Base-by-base conservation (phyloP, 2,888 invertebrate genomes). In the Netelia fuscicornis region DNA sequence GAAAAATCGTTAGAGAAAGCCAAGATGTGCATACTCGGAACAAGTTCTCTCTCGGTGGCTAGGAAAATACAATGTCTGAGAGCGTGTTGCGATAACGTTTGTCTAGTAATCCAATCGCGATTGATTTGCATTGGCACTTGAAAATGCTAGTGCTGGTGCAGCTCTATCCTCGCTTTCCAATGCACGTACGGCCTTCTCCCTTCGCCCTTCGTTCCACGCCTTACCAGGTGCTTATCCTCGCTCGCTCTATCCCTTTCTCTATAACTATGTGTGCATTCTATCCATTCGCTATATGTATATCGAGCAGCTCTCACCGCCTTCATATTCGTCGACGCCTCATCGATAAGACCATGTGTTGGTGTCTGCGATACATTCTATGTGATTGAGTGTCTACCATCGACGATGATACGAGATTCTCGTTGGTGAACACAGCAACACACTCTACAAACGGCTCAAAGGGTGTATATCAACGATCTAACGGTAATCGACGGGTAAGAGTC, bases 21-120 rank as follows among this genome's bases (percentile, higher is more conserved):
- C n/a, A 48, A 5, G 9, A 48, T 62, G 30, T 20, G 17, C n/a
- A 52, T n/a, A 42, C 9, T 48, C 42, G 17, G 64, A 42, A 64
- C 64, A 64, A 13, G 13, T 23, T 23, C 37, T 37, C 37, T 37
- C 37, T 37, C 3, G 37, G 37, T 37, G 1, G 52, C 17, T 10
- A 10, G 10, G 20, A 25, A n/a, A 42, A 58, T 30, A 70, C 58
- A 58, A 60, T 71, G 65, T 84, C 65, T 48, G 37, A 56, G 71
- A 60, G 65, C 64, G 30, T 30, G 48, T 70, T 52, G 75, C 10
- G 58, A 74, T 71, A 80, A 75, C 64, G 72, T 77, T 84, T 81
- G 72, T 58, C 64, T 11, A 37, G 72, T 81, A 81, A 77, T 84
- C 76, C 77, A 78, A 81, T 84, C 68, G 60, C 62, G 42, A 77